A percentile compares a stretch with the other conserved stretches of the same genome.
These are phyloP conservation scores for Araneus ventricosus DNA, from an alignment of 1,140 invertebrate genomes.

Conservation along the genomic window DNA sequence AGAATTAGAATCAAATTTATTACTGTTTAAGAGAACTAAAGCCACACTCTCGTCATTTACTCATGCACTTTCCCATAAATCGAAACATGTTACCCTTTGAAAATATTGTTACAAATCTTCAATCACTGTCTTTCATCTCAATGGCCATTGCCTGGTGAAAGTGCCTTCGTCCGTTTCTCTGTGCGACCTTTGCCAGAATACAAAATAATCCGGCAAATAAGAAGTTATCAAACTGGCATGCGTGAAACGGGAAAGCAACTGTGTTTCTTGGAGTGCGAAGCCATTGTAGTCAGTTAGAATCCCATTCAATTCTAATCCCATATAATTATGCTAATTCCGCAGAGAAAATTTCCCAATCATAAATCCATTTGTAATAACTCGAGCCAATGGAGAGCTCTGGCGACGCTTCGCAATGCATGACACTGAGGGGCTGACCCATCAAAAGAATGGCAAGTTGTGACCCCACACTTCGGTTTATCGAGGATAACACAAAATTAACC, in stretches of 20 bases:
- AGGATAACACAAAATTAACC: constrained; percentile 67
- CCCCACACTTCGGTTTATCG: constrained; percentile 43
- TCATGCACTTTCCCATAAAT: too few relatives aligned
- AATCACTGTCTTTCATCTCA: too few relatives aligned
- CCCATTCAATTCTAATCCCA: constrained; percentile 48
- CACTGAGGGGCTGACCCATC: constrained; percentile 32
- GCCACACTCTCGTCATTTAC: too few relatives aligned
- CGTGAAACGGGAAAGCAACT: background rate
- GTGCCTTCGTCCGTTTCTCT: background rate
- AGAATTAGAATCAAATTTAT: too few relatives aligned
- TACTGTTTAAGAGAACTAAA: too few relatives aligned
- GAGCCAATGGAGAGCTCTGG: background rate
- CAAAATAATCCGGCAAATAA: constrained; percentile 1
- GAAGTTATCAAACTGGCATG: background rate
- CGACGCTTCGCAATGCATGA: background rate
- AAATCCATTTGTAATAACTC: constrained; percentile 63
- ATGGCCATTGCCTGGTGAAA: background rate
- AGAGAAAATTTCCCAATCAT: constrained; percentile 47
- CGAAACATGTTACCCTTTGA: too few relatives aligned
- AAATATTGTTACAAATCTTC: too few relatives aligned
- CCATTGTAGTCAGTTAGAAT: background rate
- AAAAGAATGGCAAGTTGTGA: constrained; percentile 34
- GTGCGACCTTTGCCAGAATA: background rate
- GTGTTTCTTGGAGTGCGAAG: background rate
- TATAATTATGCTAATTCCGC: constrained; percentile 65